Percentiles rank a stretch among this genome's conserved stretches.
Conservation (phyloP, 2,888 invertebrate genomes). For the Acleris emargana region DNA sequence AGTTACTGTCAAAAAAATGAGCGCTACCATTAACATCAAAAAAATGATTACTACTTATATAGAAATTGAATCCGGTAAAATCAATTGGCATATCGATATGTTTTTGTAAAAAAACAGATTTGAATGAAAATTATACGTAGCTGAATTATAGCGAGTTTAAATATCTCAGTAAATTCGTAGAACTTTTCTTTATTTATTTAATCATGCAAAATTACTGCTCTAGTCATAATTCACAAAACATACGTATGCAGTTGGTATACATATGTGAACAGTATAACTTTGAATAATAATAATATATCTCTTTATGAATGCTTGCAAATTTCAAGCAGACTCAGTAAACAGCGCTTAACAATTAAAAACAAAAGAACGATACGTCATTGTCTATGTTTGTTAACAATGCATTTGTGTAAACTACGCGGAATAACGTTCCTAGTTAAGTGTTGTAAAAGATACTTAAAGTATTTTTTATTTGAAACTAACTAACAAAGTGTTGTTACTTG, state of each 20-base stretch:
- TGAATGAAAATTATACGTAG: too few relatives aligned
- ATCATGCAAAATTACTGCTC: neutral
- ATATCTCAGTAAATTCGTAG: neutral
- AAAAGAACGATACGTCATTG: slow-evolving; percentile 35
- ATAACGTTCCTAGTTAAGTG: neutral
- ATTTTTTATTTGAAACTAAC: too few relatives aligned
- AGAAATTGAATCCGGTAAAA: too few relatives aligned
- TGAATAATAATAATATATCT: slow-evolving; percentile 14
- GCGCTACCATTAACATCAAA: too few relatives aligned
- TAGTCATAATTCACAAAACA: neutral
- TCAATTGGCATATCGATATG: too few relatives aligned
- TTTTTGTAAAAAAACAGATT: too few relatives aligned
- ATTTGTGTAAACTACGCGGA: slow-evolving; percentile 25
- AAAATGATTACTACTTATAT: too few relatives aligned
- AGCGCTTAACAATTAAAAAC: slow-evolving; percentile 19
- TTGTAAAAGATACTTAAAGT: too few relatives aligned
- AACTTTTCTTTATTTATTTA: neutral
- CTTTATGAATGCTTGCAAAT: slow-evolving; percentile 19
- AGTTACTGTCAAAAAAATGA: too few relatives aligned
- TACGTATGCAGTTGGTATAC: slow-evolving; percentile 18
- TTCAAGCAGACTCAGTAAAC: slow-evolving; percentile 28
- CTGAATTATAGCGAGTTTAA: too few relatives aligned
- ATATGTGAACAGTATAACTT: slow-evolving; percentile 17
- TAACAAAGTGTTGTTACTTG: too few relatives aligned
- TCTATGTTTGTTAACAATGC: slow-evolving; percentile 35